Conservation (phyloP, 2,797 vertebrate genomes). For the Catharus ustulatus region DNA sequence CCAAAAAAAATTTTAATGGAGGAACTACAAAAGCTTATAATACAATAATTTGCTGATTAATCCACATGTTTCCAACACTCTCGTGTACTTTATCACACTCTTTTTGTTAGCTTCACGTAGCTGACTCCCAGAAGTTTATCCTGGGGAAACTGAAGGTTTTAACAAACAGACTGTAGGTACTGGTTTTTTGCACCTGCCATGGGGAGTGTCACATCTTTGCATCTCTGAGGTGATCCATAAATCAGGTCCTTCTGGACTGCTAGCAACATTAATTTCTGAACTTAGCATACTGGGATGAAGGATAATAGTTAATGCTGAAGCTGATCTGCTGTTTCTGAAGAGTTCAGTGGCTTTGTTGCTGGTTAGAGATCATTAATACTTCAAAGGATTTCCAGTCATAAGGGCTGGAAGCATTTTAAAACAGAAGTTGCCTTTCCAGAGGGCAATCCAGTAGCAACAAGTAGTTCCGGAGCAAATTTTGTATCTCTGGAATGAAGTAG, state of each 20-base stretch:
- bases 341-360: not conserved
- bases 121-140: not conserved
- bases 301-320: not conserved
- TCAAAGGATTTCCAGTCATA: not conserved
- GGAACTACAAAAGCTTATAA: not conserved
- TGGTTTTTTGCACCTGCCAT: not conserved
- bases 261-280: not conserved
- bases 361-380: not conserved
- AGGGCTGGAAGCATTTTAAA: not conserved
- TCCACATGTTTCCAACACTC: not conserved
- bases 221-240: not conserved
- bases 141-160: not conserved
- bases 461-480: not conserved
- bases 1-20: not conserved
- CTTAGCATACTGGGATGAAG: not conserved
- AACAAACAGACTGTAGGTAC: not conserved
- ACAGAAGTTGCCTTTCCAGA: not conserved
- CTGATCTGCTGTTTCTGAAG: not conserved
- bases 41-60: not conserved
- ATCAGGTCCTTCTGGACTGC: not conserved
- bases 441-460: not conserved
- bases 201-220: not conserved
- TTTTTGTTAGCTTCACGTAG: not conserved
- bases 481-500: not conserved
- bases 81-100: not conserved